Evolutionary conservation across 1,140 invertebrate species (phyloP).

Genomic region (Limonius californicus): DNA sequence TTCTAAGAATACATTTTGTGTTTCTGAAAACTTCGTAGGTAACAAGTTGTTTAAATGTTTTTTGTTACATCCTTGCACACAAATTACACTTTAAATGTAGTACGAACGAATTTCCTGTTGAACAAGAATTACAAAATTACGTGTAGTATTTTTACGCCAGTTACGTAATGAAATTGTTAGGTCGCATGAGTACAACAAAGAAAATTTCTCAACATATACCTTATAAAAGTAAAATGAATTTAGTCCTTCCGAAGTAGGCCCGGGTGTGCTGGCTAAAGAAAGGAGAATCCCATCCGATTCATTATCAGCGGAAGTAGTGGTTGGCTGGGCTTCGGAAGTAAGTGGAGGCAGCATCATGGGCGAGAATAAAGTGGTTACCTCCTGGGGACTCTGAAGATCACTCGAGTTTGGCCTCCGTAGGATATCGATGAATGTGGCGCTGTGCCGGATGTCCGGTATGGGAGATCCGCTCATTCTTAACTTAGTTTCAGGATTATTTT

Average conservation of each 20-base stretch:
- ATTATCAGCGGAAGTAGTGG: constrained; percentile 1
- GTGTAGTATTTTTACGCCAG: too few relatives aligned
- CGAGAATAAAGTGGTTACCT: not conserved
- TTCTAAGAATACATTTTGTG: too few relatives aligned
- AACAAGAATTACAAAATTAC: too few relatives aligned
- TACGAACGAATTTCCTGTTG: too few relatives aligned
- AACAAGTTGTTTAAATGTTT: too few relatives aligned
- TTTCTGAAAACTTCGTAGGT: too few relatives aligned
- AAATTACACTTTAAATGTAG: too few relatives aligned
- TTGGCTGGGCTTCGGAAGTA: not conserved
- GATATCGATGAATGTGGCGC: not conserved
- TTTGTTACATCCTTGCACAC: too few relatives aligned
- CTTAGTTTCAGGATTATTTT: too few relatives aligned
- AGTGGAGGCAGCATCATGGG: constrained; percentile 2
- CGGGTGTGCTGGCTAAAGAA: not conserved
- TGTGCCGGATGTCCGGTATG: not conserved
- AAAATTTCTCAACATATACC: not conserved
- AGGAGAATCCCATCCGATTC: not conserved
- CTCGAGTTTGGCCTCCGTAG: not conserved
- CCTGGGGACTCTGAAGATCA: not conserved
- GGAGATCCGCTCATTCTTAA: not conserved
- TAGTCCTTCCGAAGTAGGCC: constrained; percentile 1
- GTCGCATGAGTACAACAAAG: not conserved
- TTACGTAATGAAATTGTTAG: too few relatives aligned
- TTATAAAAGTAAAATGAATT: constrained; percentile 13